phyloP scores from a whole-genome alignment of 2,113 vertebrate genomes.

The Polyodon spathula region DNA sequence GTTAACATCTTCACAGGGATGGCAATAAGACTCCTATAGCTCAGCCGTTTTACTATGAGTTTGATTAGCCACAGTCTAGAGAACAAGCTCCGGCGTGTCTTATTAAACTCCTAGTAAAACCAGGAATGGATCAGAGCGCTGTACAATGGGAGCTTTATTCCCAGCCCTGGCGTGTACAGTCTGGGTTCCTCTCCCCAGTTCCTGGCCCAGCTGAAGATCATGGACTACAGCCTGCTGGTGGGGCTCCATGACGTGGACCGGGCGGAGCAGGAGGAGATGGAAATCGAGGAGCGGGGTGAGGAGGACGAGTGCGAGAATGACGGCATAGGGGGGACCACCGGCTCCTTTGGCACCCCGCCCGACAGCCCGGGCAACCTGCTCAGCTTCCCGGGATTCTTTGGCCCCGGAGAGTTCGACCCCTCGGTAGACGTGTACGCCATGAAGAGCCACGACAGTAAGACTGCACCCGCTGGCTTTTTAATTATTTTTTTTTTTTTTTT shows the following conservation, averaged over 20 bases:
- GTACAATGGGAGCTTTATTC: too few relatives aligned
- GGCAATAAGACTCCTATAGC: too few relatives aligned
- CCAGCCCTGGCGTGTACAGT: too few relatives aligned
- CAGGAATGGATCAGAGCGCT: too few relatives aligned
- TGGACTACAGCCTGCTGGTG: slow-evolving; percentile 94
- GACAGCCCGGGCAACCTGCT: slow-evolving; percentile 86
- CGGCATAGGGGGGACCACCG: slow-evolving; percentile 60
- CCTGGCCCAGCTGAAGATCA: slow-evolving; percentile 88
- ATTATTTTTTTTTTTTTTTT: not conserved
- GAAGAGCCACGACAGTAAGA: slow-evolving; percentile 85
- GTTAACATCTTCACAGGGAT: too few relatives aligned
- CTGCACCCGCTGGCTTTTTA: not conserved
- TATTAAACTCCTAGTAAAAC: too few relatives aligned
- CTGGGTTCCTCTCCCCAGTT: slow-evolving; percentile 53
- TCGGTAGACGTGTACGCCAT: slow-evolving; percentile 88
- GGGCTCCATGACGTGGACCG: slow-evolving; percentile 90
- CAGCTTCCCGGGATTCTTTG: slow-evolving; percentile 80
- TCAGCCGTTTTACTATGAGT: too few relatives aligned
- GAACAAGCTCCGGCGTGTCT: too few relatives aligned
- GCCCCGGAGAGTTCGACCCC: slow-evolving; percentile 83
- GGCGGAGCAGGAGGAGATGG: slow-evolving; percentile 90
- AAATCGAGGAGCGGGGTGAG: slow-evolving; percentile 79
- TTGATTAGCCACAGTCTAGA: too few relatives aligned
- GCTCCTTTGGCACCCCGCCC: slow-evolving; percentile 79
- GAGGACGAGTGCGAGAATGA: slow-evolving; percentile 87